Conservation (phyloP, 2,113 vertebrate species). For the Sinosuthora webbiana region DNA sequence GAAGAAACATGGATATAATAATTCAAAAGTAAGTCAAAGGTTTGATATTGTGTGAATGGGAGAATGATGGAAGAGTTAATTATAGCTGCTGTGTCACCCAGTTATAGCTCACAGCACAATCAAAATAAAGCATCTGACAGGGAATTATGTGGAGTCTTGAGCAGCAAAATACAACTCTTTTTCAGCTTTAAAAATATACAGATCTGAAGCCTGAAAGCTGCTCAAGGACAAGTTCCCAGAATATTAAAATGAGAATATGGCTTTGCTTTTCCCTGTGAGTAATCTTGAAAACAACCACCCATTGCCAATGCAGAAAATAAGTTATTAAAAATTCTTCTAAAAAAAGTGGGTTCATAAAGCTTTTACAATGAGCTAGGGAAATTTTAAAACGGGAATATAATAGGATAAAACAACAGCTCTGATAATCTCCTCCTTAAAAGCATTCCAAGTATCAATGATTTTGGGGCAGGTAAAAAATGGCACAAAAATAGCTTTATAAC, state of each 20-base stretch:
- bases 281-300: background rate
- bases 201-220: background rate
- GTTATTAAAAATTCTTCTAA: background rate
- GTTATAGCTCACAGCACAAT: conserved; percentile 17
- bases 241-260: background rate
- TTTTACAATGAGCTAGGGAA: background rate
- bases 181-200: background rate
- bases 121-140: conserved; percentile 50
- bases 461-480: background rate
- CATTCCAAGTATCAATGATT: background rate
- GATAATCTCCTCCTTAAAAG: background rate
- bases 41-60: conserved; percentile 20
- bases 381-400: background rate
- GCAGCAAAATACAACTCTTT: background rate
- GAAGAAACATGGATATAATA: conserved; percentile 6
- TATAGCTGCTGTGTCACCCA: conserved; percentile 40
- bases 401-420: background rate
- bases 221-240: background rate
- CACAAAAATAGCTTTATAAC: background rate
- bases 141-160: background rate
- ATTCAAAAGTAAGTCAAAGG: conserved; percentile 40
- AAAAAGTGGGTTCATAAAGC: background rate
- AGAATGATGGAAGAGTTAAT: conserved; percentile 56
- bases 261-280: background rate
- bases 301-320: background rate